Conservation (phyloP, 37 sponge, comb jelly and placozoan genomes). For the Lycopodina hypogea region DNA sequence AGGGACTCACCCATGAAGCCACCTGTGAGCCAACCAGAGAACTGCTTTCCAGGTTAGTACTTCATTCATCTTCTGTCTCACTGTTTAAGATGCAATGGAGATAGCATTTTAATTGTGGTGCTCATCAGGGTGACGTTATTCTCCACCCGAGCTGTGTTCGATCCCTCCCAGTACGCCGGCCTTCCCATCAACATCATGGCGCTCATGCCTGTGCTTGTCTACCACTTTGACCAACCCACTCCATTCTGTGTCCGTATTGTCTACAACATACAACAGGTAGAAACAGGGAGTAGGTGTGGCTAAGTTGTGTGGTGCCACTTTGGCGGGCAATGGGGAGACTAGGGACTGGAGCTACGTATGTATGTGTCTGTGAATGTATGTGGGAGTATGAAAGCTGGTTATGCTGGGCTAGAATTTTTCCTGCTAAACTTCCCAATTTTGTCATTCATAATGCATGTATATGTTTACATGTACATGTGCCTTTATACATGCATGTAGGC, state of each 20-base stretch:
- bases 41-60: slow-evolving; percentile 9
- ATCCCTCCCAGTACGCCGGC: slow-evolving; percentile 49
- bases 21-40: slow-evolving; percentile 26
- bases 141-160: slow-evolving; percentile 28
- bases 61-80: background rate
- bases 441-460: too few relatives aligned
- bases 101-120: background rate
- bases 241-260: slow-evolving; percentile 49
- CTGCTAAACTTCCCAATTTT: too few relatives aligned
- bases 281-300: too few relatives aligned
- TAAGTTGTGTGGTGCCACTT: background rate
- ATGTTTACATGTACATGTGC: too few relatives aligned
- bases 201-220: slow-evolving; percentile 69
- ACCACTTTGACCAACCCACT: slow-evolving; percentile 69
- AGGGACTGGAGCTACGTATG: slow-evolving; percentile 1
- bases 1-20: slow-evolving; percentile 53
- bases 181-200: slow-evolving; percentile 75
- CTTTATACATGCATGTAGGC: slow-evolving; percentile 16
- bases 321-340: background rate
- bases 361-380: background rate
- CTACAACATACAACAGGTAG: slow-evolving; percentile 56
- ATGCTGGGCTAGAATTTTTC: background rate
- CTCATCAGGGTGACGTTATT: slow-evolving; percentile 6
- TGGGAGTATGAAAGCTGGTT: background rate
- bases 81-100: background rate